Conservation (phyloP, 1,140 invertebrate species). For the Pemphigus obesinymphae region DNA sequence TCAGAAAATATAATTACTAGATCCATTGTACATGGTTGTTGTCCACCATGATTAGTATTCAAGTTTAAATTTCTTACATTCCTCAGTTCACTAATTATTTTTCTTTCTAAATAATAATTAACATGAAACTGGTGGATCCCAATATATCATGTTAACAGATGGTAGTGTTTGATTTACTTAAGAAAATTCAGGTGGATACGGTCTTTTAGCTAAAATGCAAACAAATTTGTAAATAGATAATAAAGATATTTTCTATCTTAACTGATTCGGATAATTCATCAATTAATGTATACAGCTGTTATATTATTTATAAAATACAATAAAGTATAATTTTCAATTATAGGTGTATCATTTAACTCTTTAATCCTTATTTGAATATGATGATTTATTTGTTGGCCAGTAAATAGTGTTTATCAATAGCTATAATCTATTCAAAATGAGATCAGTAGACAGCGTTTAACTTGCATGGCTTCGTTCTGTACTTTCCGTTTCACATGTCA, state of each 20-base stretch:
- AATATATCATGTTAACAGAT: slow-evolving; percentile 66
- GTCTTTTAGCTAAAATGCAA: slow-evolving; percentile 58
- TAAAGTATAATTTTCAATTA: background rate
- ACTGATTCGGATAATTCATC: slow-evolving; percentile 12
- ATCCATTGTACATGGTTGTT: slow-evolving; percentile 13
- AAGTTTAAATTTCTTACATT: slow-evolving; percentile 18
- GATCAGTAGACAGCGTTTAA: too few species aligned
- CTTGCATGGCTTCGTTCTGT: too few species aligned
- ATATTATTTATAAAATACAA: background rate
- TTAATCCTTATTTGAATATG: background rate
- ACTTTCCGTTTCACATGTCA: too few species aligned
- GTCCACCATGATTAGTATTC: background rate
- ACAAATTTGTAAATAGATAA: too few species aligned
- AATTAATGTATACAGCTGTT: slow-evolving; percentile 19
- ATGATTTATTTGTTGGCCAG: slow-evolving; percentile 55
- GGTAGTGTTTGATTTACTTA: slow-evolving; percentile 60
- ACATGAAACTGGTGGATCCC: slow-evolving; percentile 59
- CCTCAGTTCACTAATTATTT: background rate
- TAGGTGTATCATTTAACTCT: background rate
- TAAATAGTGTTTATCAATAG: slow-evolving; percentile 64
- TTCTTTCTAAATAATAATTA: slow-evolving; percentile 18
- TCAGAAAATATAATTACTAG: background rate
- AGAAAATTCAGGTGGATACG: slow-evolving; percentile 63
- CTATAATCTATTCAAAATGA: too few species aligned
- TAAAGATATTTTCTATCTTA: slow-evolving; percentile 31